phyloP scores from a whole-genome alignment of 2,797 vertebrate genomes.

The Lepilemur septentrionalis region DNA sequence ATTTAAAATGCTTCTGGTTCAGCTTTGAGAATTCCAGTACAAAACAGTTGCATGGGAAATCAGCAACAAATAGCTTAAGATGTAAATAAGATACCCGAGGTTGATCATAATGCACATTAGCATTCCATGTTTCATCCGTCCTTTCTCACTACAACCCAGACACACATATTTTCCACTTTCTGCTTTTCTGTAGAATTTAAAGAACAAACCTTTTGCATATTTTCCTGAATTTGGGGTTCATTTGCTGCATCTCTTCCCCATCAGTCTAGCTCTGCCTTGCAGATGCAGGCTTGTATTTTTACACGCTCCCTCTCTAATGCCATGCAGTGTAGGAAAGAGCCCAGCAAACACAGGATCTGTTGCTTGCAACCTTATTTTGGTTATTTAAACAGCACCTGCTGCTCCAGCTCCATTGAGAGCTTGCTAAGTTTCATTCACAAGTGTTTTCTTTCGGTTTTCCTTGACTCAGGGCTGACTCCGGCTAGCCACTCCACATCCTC shows the following conservation, averaged over 20 bases:
- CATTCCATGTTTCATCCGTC: constrained; percentile 71
- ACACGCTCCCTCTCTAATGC: constrained; percentile 71
- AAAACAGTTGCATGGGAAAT: constrained; percentile 76
- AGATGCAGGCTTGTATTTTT: constrained; percentile 75
- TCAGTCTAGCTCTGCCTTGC: constrained; percentile 78
- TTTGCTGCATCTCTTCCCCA: constrained; percentile 69
- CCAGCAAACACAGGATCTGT: constrained; percentile 29
- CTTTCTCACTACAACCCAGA: constrained; percentile 47
- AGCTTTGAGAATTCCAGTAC: constrained; percentile 78
- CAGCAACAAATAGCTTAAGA: constrained; percentile 80
- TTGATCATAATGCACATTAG: constrained; percentile 72
- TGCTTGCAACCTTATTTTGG: constrained; percentile 54
- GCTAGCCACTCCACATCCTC: neutral
- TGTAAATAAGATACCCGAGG: constrained; percentile 81
- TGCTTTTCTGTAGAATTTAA: constrained; percentile 72
- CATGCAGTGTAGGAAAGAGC: constrained; percentile 53
- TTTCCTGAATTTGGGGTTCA: constrained; percentile 78
- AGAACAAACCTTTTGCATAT: constrained; percentile 73
- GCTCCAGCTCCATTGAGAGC: constrained; percentile 25
- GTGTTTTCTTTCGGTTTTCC: constrained; percentile 42
- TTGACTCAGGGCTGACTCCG: constrained; percentile 38
- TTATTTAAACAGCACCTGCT: constrained; percentile 71
- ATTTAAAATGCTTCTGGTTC: constrained; percentile 76
- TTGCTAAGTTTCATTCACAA: constrained; percentile 62
- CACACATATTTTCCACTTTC: constrained; percentile 68